Base-by-base conservation (phyloP, 1,140 invertebrate species). In the Formica selysi region DNA sequence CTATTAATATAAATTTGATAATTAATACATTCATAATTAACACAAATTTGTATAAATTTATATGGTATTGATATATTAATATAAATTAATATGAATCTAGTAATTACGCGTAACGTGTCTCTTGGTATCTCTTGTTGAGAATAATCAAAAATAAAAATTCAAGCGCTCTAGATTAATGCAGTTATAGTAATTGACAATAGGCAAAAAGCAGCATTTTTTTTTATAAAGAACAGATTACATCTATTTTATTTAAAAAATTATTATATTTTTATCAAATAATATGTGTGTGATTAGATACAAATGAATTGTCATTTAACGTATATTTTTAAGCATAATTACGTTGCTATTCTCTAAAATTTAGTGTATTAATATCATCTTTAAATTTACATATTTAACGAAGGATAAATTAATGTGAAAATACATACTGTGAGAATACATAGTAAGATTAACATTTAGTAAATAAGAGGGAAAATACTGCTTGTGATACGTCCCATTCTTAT, bases 181-280 rank as follows among this genome's bases (percentile, higher is more conserved):
- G 16, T 19, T 51, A 5, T 51, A 19, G 6, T 16, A 19, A 19
- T 16, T 19, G 4, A 19, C 13, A 19, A 19, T 51, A 5, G 11
- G 13, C 13, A 7, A 68, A 16, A 68, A 68, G 1, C n/a, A 68
- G 1, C 13, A 48, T 68, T 67, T 67, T 22, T 44, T 44, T 44
- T 44, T 44, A 11, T 22, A 44, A 44, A 29, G 26, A 51, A 48
- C 7, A 29, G 1, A 51, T 16, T 44, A 6, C 22, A 61, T 11
- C 19, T 32, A 22, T 11, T 48, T 51, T 16, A 51, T 22, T 51
- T 51, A 32, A 36, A 73, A 51, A 19, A 48, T 3, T 19, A 71
- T n/a, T 71, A 29, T 38, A 48, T 44, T 16, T 48, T 48, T 70
- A 70, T 44, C 5, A 48, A 48, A 70, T 70, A 26, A 26, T 48